Evolutionary conservation across 2,888 invertebrate genomes (phyloP).

Genomic region (Gymnoscelis rufifasciata): DNA sequence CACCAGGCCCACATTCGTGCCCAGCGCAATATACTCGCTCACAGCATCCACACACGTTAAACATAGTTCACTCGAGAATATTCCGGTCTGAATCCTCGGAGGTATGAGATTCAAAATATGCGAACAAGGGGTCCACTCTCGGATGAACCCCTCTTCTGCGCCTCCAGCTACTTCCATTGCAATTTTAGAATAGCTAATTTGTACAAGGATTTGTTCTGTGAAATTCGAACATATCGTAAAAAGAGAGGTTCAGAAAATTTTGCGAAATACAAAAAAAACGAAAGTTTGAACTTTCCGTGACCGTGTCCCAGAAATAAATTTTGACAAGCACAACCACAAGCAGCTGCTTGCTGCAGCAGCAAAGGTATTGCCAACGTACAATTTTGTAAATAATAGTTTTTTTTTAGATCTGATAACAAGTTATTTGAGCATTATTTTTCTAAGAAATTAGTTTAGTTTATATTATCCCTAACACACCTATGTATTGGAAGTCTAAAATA

Average conservation of each 20-base stretch:
- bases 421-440: too few species aligned
- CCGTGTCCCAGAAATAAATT: slow-evolving; percentile 2
- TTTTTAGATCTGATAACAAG: too few species aligned
- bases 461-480: too few species aligned
- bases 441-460: too few species aligned
- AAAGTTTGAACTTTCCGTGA: slow-evolving; percentile 22
- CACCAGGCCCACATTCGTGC: slow-evolving; percentile 90
- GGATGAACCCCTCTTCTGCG: slow-evolving; percentile 75
- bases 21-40: slow-evolving; percentile 89
- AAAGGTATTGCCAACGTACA: background rate
- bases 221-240: slow-evolving; percentile 27
- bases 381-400: too few species aligned
- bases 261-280: slow-evolving; percentile 22
- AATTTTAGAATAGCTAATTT: slow-evolving; percentile 1
- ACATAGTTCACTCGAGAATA: slow-evolving; percentile 86
- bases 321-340: background rate
- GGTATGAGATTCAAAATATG: slow-evolving; percentile 88
- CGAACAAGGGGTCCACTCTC: slow-evolving; percentile 90
- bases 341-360: background rate
- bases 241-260: slow-evolving; percentile 20
- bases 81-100: slow-evolving; percentile 83
- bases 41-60: slow-evolving; percentile 92
- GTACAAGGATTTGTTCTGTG: slow-evolving; percentile 16
- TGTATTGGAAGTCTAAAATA: too few species aligned
- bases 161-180: slow-evolving; percentile 67